Base-by-base conservation (phyloP, 2,797 vertebrate species). In the Lepilemur septentrionalis region DNA sequence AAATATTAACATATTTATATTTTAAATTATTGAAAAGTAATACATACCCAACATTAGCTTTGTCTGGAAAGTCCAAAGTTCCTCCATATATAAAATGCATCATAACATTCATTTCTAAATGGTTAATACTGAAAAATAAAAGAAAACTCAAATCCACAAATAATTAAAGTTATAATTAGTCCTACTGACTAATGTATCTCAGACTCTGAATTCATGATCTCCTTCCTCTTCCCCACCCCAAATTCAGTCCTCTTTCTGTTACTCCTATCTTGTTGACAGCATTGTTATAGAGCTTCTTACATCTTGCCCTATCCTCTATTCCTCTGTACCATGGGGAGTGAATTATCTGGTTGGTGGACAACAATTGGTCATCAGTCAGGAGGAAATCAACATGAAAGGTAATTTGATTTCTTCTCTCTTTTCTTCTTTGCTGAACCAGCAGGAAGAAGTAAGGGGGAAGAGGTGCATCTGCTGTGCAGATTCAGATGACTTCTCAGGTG, bases 71-170 rank as follows among this genome's bases (percentile, higher is more conserved):
- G 98, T 99, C 99, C 98, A 99, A 94, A 97, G 99, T 98, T 97
- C 99, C 99, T 96, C 99, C 99, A 23, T 99, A 99, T 98, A 99
- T 99, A 98, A 99, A 99, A 98, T 99, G 98, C 89, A 99, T 99
- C 98, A 99, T 97, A 96, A 99, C 98, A 96, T 98, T 99, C 99
- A 99, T 99, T 98, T 99, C 99, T 96, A 98, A 96, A 43, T 99
- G 99, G 84, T 98, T 99, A 98, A 99, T 98, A 25, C 99, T 99
- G 97, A 22, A 99, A 98, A 97, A 97, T 43, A 96, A 95, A 88
- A 70, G 87, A 92, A 89, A 91, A 94, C 0, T 89, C 43, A 97
- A 97, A 96, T 96, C 30, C 83, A 98, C 78, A 88, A 95, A 96
- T 85, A 96, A 96, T 70, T n/a, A 5, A 25, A 79, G 41, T 73